phyloP scores from a whole-genome alignment of 2,797 vertebrate species.

The Coccyzus lansbergi region DNA sequence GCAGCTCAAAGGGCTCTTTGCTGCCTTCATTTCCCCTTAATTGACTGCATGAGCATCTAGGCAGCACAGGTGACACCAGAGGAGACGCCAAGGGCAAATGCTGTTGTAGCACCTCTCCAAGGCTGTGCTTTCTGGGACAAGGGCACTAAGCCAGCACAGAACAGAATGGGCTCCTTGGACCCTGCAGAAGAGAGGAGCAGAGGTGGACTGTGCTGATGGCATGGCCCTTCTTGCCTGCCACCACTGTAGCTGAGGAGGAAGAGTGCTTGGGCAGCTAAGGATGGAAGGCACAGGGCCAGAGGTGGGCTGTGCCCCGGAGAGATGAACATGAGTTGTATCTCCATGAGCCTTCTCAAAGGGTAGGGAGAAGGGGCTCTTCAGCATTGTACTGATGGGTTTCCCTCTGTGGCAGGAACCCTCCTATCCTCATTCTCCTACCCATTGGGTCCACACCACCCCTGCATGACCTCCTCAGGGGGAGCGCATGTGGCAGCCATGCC shows the following conservation, averaged over 20 bases:
- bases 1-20: neutral
- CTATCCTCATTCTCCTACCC: neutral
- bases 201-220: neutral
- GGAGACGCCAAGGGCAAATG: neutral
- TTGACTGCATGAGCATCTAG: neutral
- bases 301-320: neutral
- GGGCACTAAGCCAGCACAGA: neutral
- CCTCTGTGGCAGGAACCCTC: neutral
- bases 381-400: neutral
- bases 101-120: neutral
- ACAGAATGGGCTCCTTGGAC: neutral
- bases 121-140: neutral
- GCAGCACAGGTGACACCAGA: neutral
- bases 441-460: neutral
- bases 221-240: neutral
- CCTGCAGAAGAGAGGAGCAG: neutral
- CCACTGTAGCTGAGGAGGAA: rapidly evolving
- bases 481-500: slow-evolving; percentile 17
- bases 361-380: neutral
- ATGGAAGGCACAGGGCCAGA: neutral
- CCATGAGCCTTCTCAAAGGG: neutral
- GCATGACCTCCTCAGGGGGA: neutral
- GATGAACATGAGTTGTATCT: neutral
- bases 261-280: neutral
- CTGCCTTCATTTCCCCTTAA: neutral